phyloP scores from a whole-genome alignment of 2,113 vertebrate genomes.

The Prunella himalayana region DNA sequence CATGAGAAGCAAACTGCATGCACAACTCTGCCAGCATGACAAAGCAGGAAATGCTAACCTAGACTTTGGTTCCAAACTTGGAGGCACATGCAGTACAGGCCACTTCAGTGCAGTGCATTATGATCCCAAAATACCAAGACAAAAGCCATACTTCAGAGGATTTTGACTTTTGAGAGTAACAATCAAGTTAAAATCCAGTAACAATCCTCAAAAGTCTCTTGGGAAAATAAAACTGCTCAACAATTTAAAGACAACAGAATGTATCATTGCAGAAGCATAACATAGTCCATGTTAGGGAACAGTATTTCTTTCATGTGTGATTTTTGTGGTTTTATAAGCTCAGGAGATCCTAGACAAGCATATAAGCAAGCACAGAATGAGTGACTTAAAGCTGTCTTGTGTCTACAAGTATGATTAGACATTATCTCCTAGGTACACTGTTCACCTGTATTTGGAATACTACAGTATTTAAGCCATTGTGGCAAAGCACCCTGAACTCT shows the following conservation, averaged over 20 bases:
- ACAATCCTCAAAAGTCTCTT: background rate
- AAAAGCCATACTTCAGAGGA: background rate
- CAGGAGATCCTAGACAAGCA: background rate
- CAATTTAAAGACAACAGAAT: background rate
- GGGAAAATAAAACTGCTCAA: background rate
- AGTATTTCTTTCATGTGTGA: background rate
- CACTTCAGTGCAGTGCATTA: background rate
- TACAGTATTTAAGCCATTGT: background rate
- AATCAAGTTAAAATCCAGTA: background rate
- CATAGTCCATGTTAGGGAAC: background rate
- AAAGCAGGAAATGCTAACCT: slow-evolving; percentile 14
- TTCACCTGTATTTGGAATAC: background rate
- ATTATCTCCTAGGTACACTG: background rate
- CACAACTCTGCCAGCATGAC: background rate
- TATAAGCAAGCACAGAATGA: background rate
- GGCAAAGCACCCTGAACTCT: background rate
- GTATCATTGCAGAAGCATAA: background rate
- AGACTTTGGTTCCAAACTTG: slow-evolving; percentile 40
- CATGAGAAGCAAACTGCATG: background rate
- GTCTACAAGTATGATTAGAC: background rate
- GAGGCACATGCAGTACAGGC: background rate
- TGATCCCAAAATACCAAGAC: background rate
- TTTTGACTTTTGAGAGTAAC: background rate
- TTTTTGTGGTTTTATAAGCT: background rate
- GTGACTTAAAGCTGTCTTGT: background rate